Evolutionary conservation across 2,797 vertebrate species (phyloP).

Genomic region (Sebastes kiyomatsui): DNA sequence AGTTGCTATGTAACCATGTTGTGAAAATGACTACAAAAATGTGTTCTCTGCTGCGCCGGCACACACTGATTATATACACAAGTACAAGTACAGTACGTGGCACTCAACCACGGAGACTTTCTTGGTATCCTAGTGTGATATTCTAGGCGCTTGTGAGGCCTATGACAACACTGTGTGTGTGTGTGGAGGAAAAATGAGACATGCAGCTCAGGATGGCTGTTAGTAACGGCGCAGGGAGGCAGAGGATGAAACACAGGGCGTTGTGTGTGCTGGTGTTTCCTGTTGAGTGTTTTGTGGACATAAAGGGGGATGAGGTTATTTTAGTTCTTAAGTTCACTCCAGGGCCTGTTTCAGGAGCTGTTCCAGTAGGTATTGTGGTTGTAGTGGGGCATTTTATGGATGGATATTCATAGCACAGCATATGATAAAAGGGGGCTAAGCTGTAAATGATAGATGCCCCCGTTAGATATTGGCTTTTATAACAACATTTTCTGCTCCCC

Average conservation of each 20-base stretch:
- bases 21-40: not conserved
- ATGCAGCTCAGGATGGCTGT: not conserved
- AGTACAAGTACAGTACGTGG: slow-evolving; percentile 16
- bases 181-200: slow-evolving; percentile 21
- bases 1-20: not conserved
- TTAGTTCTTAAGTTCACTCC: slow-evolving; percentile 21
- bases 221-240: slow-evolving; percentile 10
- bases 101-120: slow-evolving; percentile 10
- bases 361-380: not conserved
- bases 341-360: not conserved
- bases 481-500: too few relatives aligned
- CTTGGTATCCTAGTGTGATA: slow-evolving; percentile 39
- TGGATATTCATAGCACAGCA: not conserved
- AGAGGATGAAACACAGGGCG: slow-evolving; percentile 36
- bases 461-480: not conserved
- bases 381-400: not conserved
- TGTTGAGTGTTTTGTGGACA: slow-evolving; percentile 26
- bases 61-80: not conserved
- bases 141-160: slow-evolving; percentile 42
- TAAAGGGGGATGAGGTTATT: slow-evolving; percentile 29
- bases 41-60: not conserved
- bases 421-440: not conserved
- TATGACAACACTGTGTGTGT: slow-evolving; percentile 10
- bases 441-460: not conserved
- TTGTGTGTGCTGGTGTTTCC: slow-evolving; percentile 39